Evolutionary conservation across 2,113 vertebrate genomes (phyloP), one percentile per base, ranked within the genome.

Genomic region (Psophia crepitans): DNA sequence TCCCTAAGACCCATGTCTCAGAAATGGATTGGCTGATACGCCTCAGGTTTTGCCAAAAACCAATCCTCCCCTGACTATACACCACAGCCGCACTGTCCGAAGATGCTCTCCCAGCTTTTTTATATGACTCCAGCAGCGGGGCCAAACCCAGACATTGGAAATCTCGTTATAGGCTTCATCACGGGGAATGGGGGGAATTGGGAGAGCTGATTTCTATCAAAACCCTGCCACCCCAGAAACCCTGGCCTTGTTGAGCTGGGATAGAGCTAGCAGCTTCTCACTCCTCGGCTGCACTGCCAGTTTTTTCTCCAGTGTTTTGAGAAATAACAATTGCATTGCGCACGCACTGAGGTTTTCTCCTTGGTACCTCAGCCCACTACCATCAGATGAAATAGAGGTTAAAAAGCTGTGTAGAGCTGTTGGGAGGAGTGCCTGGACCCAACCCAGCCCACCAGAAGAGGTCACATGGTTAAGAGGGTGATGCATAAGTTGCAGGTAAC

Each of bases 1-100:
- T 96, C 89, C 82, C 74, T 94, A 97, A 96, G 84, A 96, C 80
- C 79, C 83, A 78, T 85, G 92, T 93, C 84, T 97, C 56, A 54
- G 87, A 89, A 96, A 94, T 64, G 87, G 63, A 87, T 96, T 92
- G 93, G 90, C 85, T 91, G 84, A 89, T 71, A 70, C 0, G 18
- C 51, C 44, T 78, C 83, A 54, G 69, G 37, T 93, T 91, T 89
- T 94, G 77, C 89, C 94, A 87, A 63, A 96, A 90, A 8, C 77
- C 77, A 91, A 37, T 81, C 82, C 85, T 88, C 15, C 53, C 30
- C 75, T 84, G 76, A 92, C 88, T 84, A 11, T 10, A 33, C 14
- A 90, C 35, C 49, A 26, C 53, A 61, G 63, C 56, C 15, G 4
- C 0, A 0, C 61, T 19, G 57, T 6, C 51, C 6, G 2, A 91